Base-by-base conservation (phyloP, 1,140 invertebrate genomes). In the Himalopsyche phryganea region DNA sequence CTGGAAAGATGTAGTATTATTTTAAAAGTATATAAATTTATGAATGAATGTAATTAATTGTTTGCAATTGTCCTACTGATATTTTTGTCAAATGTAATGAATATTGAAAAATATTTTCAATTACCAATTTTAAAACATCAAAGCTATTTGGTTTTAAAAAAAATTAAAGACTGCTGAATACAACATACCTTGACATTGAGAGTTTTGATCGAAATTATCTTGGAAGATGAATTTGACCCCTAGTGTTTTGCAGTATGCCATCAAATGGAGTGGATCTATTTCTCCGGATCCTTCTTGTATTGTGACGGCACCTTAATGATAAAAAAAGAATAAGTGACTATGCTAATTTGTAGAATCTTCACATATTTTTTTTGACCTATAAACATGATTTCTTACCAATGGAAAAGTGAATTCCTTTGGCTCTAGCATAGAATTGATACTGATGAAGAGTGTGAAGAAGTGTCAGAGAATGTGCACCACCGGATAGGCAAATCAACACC, bases 381-480 rank as follows among this genome's bases (percentile, higher is more conserved):
- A n/a, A n/a, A n/a, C n/a, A n/a, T n/a, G n/a, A n/a, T n/a, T n/a
- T n/a, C 69, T 70, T 53, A 76, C 75, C 75, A 36, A 79, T 74
- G 9, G 90, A 91, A 9, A 95, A 94, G 41, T 84, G 77, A 13
- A 91, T 80, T 1, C 88, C 89, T 71, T 90, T 86, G 7, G 84
- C 83, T 44, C 81, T 75, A 1, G 83, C 81, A 67, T 92, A 88
- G 71, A 85, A 89, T 72, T 90, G 87, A 69, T 91, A 92, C 67
- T 95, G 91, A 50, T 87, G 84, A 54, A 96, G 75, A 1, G 88
- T 87, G 69, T 96, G 92, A 0, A 96, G 74, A 0, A 96, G 72
- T 1, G 86, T 85, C 1, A 95, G 71, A 0, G 92, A 94, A 67
- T 91, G 88, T 55, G 87, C 88, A 0, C 89, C 88, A 0, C 86